Evolutionary conservation across 2,113 vertebrate genomes (phyloP).

Genomic region (Oncorhynchus clarkii): DNA sequence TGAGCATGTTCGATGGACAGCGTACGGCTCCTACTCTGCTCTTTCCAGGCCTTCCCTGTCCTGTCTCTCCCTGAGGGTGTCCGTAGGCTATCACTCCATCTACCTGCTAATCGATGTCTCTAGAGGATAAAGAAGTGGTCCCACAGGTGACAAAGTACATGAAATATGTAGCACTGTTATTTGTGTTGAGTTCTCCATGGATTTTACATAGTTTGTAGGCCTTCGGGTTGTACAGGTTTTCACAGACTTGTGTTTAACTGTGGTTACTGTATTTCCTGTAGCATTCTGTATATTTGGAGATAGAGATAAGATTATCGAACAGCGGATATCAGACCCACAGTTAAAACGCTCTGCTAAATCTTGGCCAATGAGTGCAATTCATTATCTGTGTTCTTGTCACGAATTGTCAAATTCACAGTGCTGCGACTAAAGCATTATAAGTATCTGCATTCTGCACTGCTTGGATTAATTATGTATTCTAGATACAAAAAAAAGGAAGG

Average conservation of each 20-base stretch:
- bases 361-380: too few species aligned
- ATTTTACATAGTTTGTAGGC: slow-evolving; percentile 55
- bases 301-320: too few species aligned
- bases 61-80: slow-evolving; percentile 52
- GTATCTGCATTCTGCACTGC: too few species aligned
- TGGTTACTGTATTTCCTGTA: not conserved
- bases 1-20: slow-evolving; percentile 71
- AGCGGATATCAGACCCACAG: too few species aligned
- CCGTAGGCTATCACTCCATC: slow-evolving; percentile 57
- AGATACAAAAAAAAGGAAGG: too few species aligned
- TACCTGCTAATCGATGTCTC: slow-evolving; percentile 58
- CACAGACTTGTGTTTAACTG: slow-evolving; percentile 4
- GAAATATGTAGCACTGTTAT: slow-evolving; percentile 61
- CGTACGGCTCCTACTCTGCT: slow-evolving; percentile 49
- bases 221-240: slow-evolving; percentile 29
- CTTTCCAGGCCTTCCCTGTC: slow-evolving; percentile 49
- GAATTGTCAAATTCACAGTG: too few species aligned
- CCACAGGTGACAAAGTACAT: slow-evolving; percentile 56
- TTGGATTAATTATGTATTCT: too few species aligned
- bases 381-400: too few species aligned
- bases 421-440: too few species aligned
- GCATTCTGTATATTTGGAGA: too few species aligned
- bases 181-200: slow-evolving; percentile 52
- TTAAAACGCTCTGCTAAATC: too few species aligned
- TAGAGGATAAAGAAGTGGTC: slow-evolving; percentile 45